Percentiles rank a stretch among this genome's conserved stretches.
phyloP scores from a whole-genome alignment of 2,797 vertebrate genomes.

The Heliangelus exortis region DNA sequence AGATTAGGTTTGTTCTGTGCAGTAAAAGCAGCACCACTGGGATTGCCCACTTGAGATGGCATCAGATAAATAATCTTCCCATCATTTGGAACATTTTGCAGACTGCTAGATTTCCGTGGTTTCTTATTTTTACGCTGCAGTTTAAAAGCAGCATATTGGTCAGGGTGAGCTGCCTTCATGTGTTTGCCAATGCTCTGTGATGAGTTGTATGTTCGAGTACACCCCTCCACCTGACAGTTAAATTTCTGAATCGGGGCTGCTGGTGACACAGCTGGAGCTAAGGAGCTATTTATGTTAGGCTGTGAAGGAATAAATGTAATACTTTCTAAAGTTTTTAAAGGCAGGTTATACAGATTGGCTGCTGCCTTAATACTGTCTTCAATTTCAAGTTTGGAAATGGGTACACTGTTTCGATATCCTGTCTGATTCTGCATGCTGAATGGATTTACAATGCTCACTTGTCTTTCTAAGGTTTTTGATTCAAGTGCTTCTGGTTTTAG shows the following conservation, averaged over 20 bases:
- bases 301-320: constrained; percentile 71
- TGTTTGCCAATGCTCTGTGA: constrained; percentile 94
- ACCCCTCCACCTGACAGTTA: constrained; percentile 89
- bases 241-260: constrained; percentile 81
- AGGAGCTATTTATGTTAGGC: constrained; percentile 59
- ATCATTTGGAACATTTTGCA: constrained; percentile 62
- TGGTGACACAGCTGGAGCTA: constrained; percentile 65
- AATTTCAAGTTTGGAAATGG: constrained; percentile 77
- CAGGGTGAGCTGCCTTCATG: constrained; percentile 92
- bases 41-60: constrained; percentile 71
- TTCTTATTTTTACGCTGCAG: constrained; percentile 84
- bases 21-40: constrained; percentile 71
- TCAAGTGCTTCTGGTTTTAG: constrained; percentile 71
- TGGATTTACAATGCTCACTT: constrained; percentile 71
- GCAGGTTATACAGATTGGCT: constrained; percentile 73
- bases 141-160: constrained; percentile 92
- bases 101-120: constrained; percentile 70
- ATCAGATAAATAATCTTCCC: constrained; percentile 75
- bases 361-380: constrained; percentile 75
- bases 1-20: constrained; percentile 76
- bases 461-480: constrained; percentile 76
- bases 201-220: constrained; percentile 90
- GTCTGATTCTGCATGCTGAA: constrained; percentile 73
- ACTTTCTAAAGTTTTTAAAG: constrained; percentile 80
- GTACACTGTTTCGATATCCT: constrained; percentile 69